phyloP scores from a whole-genome alignment of 2,888 invertebrate species.

The Leptopilina myrica region DNA sequence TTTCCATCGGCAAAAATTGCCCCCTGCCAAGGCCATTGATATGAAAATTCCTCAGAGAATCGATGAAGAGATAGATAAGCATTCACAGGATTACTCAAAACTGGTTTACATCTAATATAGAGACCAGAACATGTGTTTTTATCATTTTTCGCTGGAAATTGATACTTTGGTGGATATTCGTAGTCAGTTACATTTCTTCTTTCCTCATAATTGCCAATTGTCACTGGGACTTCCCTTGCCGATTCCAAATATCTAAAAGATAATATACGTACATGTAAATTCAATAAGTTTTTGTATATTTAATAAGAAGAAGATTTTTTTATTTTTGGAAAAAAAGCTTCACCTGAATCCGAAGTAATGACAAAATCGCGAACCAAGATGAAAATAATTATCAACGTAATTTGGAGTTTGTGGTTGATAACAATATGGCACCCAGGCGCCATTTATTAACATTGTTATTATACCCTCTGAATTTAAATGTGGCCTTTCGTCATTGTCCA shows the following conservation, averaged over 20 bases:
- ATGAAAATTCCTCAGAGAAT: constrained; percentile 61
- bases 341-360: constrained; percentile 84
- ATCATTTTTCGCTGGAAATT: constrained; percentile 11
- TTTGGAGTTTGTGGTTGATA: constrained; percentile 72
- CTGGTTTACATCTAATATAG: constrained; percentile 64
- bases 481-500: constrained; percentile 82
- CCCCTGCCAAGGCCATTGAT: constrained; percentile 85
- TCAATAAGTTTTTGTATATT: no score
- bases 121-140: constrained; percentile 62
- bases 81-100: constrained; percentile 53
- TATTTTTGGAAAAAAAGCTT: constrained; percentile 2
- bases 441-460: constrained; percentile 80
- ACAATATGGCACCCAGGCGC: constrained; percentile 84
- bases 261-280: no score
- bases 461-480: constrained; percentile 81
- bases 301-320: no score
- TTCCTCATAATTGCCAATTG: constrained; percentile 45
- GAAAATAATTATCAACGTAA: constrained; percentile 72
- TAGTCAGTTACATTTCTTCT: constrained; percentile 45
- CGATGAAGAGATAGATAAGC: constrained; percentile 54
- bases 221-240: constrained; percentile 59
- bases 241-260: constrained; percentile 66
- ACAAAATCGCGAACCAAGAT: constrained; percentile 78
- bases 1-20: constrained; percentile 85
- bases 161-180: constrained; percentile 49